These are phyloP conservation scores for Grantiella picta DNA, from an alignment of 2,113 vertebrate species.

Conservation along the genomic window DNA sequence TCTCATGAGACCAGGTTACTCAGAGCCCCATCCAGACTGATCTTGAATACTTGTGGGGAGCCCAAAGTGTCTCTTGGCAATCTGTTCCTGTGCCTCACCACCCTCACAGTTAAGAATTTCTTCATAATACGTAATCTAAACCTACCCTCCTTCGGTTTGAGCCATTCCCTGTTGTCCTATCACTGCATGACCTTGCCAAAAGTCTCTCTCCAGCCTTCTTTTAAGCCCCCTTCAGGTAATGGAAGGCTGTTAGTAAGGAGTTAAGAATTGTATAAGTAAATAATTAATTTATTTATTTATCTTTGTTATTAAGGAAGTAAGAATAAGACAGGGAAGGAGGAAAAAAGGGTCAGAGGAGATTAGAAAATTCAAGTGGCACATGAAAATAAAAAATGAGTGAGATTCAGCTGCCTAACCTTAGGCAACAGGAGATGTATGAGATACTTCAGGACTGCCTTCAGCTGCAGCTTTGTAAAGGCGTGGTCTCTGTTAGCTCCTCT, in stretches of 20 bases:
- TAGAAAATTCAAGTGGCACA: background rate
- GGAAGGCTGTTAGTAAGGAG: background rate
- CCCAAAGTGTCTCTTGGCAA: background rate
- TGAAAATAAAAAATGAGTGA: conserved; percentile 5
- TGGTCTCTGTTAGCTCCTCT: background rate
- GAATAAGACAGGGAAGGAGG: background rate
- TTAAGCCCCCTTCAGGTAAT: background rate
- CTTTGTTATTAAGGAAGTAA: background rate
- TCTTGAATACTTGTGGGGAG: background rate
- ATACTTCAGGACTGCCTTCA: conserved; percentile 5
- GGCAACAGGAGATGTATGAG: background rate
- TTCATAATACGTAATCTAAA: background rate
- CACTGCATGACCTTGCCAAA: background rate
- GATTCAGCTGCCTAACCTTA: background rate
- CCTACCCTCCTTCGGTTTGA: background rate
- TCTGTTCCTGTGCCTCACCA: background rate
- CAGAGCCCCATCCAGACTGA: background rate
- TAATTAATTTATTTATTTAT: background rate
- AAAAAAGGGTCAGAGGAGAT: background rate
- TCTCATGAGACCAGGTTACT: background rate
- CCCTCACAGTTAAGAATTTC: background rate
- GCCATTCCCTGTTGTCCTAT: background rate
- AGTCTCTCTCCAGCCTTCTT: background rate
- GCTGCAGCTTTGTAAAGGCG: background rate
- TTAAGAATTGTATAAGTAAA: background rate